Percentiles rank a stretch among this genome's conserved stretches.
Evolutionary conservation across 1,140 invertebrate species (phyloP).

Genomic region (Thrips palmi): DNA sequence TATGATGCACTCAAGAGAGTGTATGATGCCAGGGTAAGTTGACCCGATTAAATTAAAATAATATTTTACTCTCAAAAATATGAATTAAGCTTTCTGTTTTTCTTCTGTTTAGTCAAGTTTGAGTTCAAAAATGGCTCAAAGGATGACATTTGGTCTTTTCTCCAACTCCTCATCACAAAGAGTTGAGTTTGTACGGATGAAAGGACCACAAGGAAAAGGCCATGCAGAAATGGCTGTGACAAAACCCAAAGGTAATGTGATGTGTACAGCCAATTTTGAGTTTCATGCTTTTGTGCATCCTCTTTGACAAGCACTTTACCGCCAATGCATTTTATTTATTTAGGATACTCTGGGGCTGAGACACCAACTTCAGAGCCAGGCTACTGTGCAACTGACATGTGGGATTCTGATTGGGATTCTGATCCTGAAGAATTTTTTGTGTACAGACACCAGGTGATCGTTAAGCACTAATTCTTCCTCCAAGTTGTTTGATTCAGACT

Average conservation of each 20-base stretch:
- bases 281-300: neutral
- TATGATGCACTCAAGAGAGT: slow-evolving; percentile 94
- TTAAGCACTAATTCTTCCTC: slow-evolving; percentile 2
- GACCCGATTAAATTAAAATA: neutral
- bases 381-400: slow-evolving; percentile 61
- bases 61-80: too few relatives aligned
- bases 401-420: slow-evolving; percentile 72
- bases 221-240: slow-evolving; percentile 97
- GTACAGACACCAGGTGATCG: slow-evolving; percentile 33
- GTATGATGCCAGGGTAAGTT: slow-evolving; percentile 81
- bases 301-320: neutral
- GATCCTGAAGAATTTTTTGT: slow-evolving; percentile 70
- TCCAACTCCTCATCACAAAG: slow-evolving; percentile 58
- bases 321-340: slow-evolving; percentile 1
- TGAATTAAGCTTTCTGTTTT: too few relatives aligned
- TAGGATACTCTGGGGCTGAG: slow-evolving; percentile 59
- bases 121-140: slow-evolving; percentile 84
- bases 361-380: slow-evolving; percentile 89
- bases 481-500: neutral
- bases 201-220: slow-evolving; percentile 89
- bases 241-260: slow-evolving; percentile 49
- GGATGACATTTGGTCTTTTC: slow-evolving; percentile 88
- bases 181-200: slow-evolving; percentile 95
- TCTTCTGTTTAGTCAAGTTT: slow-evolving; percentile 59
- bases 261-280: neutral